Evolutionary conservation across 2,797 vertebrate genomes (phyloP), one percentile per base, ranked within the genome.

Genomic region (Lepilemur septentrionalis): DNA sequence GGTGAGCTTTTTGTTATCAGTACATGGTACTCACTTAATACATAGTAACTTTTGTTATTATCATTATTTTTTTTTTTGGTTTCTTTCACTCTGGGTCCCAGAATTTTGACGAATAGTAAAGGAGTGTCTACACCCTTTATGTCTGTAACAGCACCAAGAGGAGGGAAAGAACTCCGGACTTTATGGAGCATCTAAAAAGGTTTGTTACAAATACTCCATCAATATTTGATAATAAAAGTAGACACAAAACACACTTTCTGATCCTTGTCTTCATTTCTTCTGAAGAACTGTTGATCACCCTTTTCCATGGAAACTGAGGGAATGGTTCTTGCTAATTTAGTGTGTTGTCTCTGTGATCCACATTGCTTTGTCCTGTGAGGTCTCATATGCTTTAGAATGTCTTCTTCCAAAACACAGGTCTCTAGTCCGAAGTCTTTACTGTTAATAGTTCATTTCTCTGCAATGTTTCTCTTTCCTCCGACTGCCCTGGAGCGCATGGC

Each of bases 401-500:
- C 43, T 75, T 93, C 55, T 91, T 90, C 76, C 22, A 43, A 88
- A 72, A 59, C n/a, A 25, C 8, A 59, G 13, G 70, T 38, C 48
- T 81, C 59, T 32, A 32, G 32, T 81, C 32, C 6, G 23, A 35
- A n/a, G 13, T 79, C 80, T 80, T 32, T 20, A 4, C 6, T 8
- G 28, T 59, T 28, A 59, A 25, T 59, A 20, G 5, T 61, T 80
- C 50, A 81, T 69, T 73, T 86, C 72, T 72, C 82, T 72, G 2
- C 50, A 70, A 2, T 8, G 6, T 65, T 84, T 69, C 55, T 17
- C 23, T 89, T 50, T 85, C 55, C 15, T 79, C 28, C 50, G 55
- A 12, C 2, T 10, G 0, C 13, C 84, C 17, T 13, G 50, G n/a
- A 43, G n/a, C 9, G 11, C 0, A 1, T 46, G 30, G 20, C 65